Evolutionary conservation across 1,140 invertebrate species (phyloP).

Genomic region (Caenorhabditis remanei): DNA sequence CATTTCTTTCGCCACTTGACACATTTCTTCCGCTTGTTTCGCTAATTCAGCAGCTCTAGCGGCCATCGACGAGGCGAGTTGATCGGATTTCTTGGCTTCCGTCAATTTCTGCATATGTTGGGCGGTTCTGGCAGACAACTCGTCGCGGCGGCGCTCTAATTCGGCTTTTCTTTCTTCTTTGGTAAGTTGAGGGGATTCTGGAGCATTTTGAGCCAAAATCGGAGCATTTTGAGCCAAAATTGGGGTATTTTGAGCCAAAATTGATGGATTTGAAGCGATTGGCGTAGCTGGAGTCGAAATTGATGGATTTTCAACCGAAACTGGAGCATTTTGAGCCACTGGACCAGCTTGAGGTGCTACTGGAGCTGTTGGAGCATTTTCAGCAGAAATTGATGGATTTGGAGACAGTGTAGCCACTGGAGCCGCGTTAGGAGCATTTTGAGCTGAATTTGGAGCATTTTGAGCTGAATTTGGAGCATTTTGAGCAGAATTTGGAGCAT

Average conservation of each 20-base stretch:
- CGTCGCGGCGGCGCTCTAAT: not conserved
- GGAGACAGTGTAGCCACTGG: not conserved
- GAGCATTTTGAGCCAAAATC: too few species aligned
- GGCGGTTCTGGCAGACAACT: not conserved
- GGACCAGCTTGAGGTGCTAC: not conserved
- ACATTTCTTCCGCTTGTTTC: constrained; percentile 16
- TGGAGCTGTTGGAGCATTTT: too few species aligned
- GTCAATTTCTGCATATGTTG: not conserved
- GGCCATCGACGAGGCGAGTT: not conserved
- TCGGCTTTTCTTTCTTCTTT: not conserved
- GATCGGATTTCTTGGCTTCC: not conserved
- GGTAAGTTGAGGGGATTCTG: not conserved
- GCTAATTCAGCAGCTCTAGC: not conserved
- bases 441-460: not conserved
- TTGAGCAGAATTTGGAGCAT: too few species aligned
- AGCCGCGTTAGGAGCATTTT: not conserved
- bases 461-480: too few species aligned
- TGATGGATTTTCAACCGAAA: too few species aligned
- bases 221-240: not conserved
- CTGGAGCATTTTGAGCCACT: not conserved
- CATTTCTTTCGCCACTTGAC: not conserved
- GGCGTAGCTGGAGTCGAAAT: too few species aligned
- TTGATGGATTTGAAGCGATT: too few species aligned
- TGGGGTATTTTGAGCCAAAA: too few species aligned
- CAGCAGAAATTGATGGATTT: too few species aligned